phyloP scores from a whole-genome alignment of 2,113 vertebrate genomes.

The Syngnathus typhle region DNA sequence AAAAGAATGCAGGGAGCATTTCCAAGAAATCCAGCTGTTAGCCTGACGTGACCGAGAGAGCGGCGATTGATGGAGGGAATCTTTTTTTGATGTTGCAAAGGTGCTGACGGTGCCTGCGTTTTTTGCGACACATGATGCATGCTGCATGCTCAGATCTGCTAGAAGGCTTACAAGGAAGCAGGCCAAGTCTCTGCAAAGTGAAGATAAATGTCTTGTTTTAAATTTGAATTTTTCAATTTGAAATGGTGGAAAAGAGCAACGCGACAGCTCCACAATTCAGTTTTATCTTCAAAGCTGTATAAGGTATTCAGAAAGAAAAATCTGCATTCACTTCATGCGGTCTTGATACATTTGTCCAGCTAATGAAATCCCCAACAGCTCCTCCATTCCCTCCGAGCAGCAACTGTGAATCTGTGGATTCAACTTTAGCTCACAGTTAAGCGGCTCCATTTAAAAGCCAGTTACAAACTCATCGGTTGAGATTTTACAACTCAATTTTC shows the following conservation, averaged over 20 bases:
- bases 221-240: not conserved
- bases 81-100: constrained; percentile 22
- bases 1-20: constrained; percentile 10
- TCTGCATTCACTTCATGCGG: not conserved
- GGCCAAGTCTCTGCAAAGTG: not conserved
- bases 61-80: constrained; percentile 6
- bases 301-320: not conserved
- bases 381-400: not conserved
- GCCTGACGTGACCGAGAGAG: constrained; percentile 12
- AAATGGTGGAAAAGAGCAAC: too few relatives aligned
- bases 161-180: constrained; percentile 4
- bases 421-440: not conserved
- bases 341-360: not conserved
- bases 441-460: too few relatives aligned
- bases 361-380: not conserved
- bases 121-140: constrained; percentile 1
- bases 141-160: constrained; percentile 9
- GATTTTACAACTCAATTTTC: not conserved
- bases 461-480: not conserved
- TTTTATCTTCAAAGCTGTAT: not conserved
- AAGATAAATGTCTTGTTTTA: not conserved
- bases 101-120: constrained; percentile 6
- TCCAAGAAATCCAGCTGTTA: constrained; percentile 24
- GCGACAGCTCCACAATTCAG: not conserved
- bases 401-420: not conserved